Conservation (phyloP, 2,113 vertebrate genomes). For the Haliaeetus leucogaster region DNA sequence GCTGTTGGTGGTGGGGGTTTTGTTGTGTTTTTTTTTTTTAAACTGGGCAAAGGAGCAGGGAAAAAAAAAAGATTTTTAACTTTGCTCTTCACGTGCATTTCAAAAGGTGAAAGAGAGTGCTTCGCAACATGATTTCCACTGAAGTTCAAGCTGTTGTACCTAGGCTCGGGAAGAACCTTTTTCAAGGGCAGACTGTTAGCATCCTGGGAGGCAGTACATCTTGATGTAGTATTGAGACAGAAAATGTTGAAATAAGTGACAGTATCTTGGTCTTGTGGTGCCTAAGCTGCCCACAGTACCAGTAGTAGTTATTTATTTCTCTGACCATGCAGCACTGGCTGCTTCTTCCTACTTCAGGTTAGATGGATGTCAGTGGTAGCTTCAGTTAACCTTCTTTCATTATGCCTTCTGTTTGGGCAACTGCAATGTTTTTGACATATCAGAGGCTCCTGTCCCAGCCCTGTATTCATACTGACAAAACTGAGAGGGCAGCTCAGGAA, state of each 20-base stretch:
- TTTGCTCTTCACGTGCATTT: neutral
- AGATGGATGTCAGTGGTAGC: neutral
- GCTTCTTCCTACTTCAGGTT: accelerated
- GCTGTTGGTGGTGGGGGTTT: neutral
- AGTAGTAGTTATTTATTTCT: neutral
- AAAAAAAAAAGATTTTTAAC: no score
- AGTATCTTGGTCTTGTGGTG: no score
- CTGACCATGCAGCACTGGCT: neutral
- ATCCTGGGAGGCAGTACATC: accelerated
- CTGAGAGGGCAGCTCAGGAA: neutral
- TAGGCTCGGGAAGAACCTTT: neutral
- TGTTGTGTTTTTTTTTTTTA: neutral
- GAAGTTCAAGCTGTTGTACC: accelerated
- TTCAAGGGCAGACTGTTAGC: neutral
- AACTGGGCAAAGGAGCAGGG: neutral
- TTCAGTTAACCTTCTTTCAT: neutral
- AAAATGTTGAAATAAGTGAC: neutral
- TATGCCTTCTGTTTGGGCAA: neutral
- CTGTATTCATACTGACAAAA: neutral
- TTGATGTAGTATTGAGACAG: neutral
- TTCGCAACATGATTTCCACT: accelerated
- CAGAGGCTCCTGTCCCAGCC: neutral
- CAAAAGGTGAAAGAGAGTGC: neutral
- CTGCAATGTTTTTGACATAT: neutral
- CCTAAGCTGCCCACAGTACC: neutral